Conservation (phyloP, 2,797 vertebrate genomes). For the Rhynchonycteris naso region DNA sequence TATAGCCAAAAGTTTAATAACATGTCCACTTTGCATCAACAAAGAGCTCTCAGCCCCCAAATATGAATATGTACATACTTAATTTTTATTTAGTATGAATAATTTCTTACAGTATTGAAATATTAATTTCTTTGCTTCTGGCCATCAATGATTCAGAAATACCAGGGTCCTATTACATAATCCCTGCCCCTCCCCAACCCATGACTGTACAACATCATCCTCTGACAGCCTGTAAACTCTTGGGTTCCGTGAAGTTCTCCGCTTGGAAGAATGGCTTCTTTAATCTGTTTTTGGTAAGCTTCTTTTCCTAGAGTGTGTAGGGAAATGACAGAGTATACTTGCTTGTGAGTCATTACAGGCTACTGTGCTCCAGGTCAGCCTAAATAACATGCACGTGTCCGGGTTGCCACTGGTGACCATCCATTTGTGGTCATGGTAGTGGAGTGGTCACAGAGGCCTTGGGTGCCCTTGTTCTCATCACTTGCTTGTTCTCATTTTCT, state of each 20-base stretch:
- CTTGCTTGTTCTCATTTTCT: slow-evolving; percentile 45
- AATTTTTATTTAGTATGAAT: slow-evolving; percentile 51
- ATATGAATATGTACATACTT: slow-evolving; percentile 49
- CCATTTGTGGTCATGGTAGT: not conserved
- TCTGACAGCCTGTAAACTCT: not conserved
- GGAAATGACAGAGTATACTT: not conserved
- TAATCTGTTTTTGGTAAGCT: not conserved
- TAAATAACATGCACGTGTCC: not conserved
- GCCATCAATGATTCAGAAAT: not conserved
- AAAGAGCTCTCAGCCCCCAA: not conserved
- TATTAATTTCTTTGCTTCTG: slow-evolving; percentile 59
- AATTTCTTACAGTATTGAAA: slow-evolving; percentile 48
- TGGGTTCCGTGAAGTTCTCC: not conserved
- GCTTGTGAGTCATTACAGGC: not conserved
- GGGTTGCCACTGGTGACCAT: not conserved
- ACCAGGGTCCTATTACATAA: not conserved
- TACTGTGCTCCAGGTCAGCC: not conserved
- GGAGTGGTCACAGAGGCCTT: not conserved
- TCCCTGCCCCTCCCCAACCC: not conserved
- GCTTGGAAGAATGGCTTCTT: not conserved
- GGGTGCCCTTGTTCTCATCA: not conserved
- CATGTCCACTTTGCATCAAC: not conserved
- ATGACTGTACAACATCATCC: not conserved
- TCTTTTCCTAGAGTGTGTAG: not conserved
- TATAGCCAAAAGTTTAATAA: not conserved